Evolutionary conservation across 1,140 invertebrate species (phyloP).

Genomic region (Cydia splendana): DNA sequence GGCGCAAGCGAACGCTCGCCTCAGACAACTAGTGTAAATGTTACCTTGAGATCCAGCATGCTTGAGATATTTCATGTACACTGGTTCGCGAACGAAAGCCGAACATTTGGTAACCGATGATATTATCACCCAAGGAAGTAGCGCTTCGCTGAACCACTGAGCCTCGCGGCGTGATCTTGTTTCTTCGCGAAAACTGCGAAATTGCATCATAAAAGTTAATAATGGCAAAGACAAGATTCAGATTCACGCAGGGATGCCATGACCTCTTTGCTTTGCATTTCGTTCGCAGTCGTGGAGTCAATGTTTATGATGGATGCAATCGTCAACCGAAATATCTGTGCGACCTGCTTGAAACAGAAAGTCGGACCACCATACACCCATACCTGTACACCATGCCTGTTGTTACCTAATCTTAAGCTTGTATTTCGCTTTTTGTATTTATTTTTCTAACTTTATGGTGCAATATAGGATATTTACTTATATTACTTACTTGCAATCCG

Average conservation of each 20-base stretch:
- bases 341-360: neutral
- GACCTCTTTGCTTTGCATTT: neutral
- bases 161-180: slow-evolving; percentile 18
- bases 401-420: too few relatives aligned
- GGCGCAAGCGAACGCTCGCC: neutral
- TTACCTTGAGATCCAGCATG: neutral
- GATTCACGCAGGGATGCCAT: neutral
- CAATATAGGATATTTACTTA: too few relatives aligned
- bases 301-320: neutral
- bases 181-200: slow-evolving; percentile 4
- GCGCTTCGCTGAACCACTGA: slow-evolving; percentile 22
- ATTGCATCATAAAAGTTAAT: neutral
- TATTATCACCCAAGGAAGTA: neutral
- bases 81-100: neutral
- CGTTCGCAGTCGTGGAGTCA: neutral
- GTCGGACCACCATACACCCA: neutral
- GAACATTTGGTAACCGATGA: neutral
- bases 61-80: neutral
- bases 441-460: too few relatives aligned
- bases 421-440: too few relatives aligned
- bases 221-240: neutral
- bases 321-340: neutral
- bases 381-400: too few relatives aligned
- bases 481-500: too few relatives aligned
- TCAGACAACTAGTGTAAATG: neutral